phyloP scores from a whole-genome alignment of 2,797 vertebrate genomes.

The Rallus crepitans region DNA sequence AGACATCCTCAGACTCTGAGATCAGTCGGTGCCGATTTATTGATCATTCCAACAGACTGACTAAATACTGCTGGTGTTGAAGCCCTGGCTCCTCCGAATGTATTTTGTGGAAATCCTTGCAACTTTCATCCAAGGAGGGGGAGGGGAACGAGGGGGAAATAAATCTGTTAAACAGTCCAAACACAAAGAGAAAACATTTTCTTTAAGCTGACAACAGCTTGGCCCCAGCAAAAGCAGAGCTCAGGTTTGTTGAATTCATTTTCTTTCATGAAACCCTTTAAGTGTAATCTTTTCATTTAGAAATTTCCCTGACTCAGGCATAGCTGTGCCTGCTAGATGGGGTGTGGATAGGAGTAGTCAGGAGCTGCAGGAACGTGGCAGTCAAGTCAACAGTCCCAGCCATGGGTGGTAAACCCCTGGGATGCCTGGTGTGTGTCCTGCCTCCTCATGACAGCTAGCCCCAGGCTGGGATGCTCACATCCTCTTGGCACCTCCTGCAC shows the following conservation, averaged over 20 bases:
- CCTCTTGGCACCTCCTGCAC: background rate
- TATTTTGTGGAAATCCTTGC: slow-evolving; percentile 65
- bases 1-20: slow-evolving; percentile 67
- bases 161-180: slow-evolving; percentile 53
- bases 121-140: background rate
- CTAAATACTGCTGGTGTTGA: slow-evolving; percentile 51
- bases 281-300: background rate
- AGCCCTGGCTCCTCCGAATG: slow-evolving; percentile 42
- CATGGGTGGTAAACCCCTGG: accelerated
- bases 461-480: background rate
- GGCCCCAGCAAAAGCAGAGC: background rate
- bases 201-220: slow-evolving; percentile 19
- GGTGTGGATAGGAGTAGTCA: background rate
- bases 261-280: background rate
- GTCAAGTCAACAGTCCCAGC: background rate
- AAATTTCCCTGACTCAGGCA: background rate
- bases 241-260: background rate
- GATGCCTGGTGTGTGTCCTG: background rate
- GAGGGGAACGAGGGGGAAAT: background rate
- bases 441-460: background rate
- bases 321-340: background rate
- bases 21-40: slow-evolving; percentile 52
- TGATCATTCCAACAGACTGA: slow-evolving; percentile 41
- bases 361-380: background rate
- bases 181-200: slow-evolving; percentile 52